Evolutionary conservation across 2,888 invertebrate species (phyloP), one percentile per base, ranked within the genome.

Genomic region (Drosophila meridionalis): DNA sequence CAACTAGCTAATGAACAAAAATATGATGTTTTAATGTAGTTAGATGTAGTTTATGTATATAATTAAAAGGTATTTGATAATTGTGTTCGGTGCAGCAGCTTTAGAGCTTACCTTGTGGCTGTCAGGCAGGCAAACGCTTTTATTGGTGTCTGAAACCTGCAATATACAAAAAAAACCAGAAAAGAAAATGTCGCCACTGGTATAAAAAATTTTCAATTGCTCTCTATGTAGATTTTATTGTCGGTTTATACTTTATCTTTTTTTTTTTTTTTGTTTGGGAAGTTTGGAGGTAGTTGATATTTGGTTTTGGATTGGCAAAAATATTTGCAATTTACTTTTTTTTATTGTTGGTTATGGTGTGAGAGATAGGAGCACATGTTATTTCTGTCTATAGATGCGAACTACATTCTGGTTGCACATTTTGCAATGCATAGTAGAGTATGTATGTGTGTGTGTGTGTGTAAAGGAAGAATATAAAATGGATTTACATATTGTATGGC

Each of bases 71-170:
- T 61, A 64, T 60, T 79, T 52, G 45, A 70, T 58, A 64, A 68
- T 73, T 73, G 69, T 76, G 76, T 82, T 83, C 73, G 74, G 76
- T 72, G 42, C 69, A 83, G 75, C 87, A 83, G 80, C 75, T 85
- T 82, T 69, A 70, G 61, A 77, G 80, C 93, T 93, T 92, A 93
- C 93, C 93, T 93, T 92, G 93, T 91, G 87, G 93, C 87, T 91
- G 93, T 92, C 83, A 93, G 92, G 92, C 93, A 93, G 93, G 93
- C 92, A 92, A 92, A 93, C 87, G 93, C 93, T 93, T 93, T 93
- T 78, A 93, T 92, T 82, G 93, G 93, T 91, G 93, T 92, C 90
- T 93, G 93, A 93, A 93, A 93, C 89, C 93, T 93, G 93, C 74
- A 93, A 93, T 86, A 90, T 84, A 92, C 26, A 82, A 82, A 89